A percentile compares a stretch with the other conserved stretches of the same genome.
Conservation (phyloP, 1,140 invertebrate species). For the Anthonomus grandis region DNA sequence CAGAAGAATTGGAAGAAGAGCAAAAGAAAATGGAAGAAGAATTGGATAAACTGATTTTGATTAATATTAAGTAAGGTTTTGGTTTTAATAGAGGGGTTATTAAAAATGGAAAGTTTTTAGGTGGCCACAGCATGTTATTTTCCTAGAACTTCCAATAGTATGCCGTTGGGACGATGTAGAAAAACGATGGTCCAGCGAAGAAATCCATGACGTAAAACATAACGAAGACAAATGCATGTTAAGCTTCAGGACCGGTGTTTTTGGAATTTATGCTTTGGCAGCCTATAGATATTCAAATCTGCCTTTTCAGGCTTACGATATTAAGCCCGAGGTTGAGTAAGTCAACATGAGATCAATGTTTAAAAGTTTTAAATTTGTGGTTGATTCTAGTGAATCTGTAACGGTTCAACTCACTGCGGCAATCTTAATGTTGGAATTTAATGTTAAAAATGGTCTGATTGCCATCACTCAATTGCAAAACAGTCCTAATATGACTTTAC, state of each 20-base stretch:
- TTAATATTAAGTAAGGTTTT: conserved; percentile 65
- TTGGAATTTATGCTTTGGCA: conserved; percentile 74
- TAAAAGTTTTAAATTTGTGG: background rate
- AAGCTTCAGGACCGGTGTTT: conserved; percentile 68
- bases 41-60: conserved; percentile 66
- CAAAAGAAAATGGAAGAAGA: conserved; percentile 70
- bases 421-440: conserved; percentile 67
- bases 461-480: conserved; percentile 58
- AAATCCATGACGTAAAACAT: conserved; percentile 77
- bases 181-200: conserved; percentile 67
- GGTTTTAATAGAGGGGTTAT: background rate
- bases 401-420: conserved; percentile 63
- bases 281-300: conserved; percentile 72
- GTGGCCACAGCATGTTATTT: conserved; percentile 70
- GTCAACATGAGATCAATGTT: background rate
- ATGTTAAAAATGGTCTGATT: conserved; percentile 58
- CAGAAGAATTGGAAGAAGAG: conserved; percentile 78
- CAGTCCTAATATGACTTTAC: conserved; percentile 53
- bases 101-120: conserved; percentile 51
- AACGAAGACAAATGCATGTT: conserved; percentile 78
- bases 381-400: conserved; percentile 52
- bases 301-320: conserved; percentile 82
- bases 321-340: conserved; percentile 65
- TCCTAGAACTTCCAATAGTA: conserved; percentile 78
- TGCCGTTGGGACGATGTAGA: conserved; percentile 68